Percentiles rank a stretch among this genome's conserved stretches.
Evolutionary conservation across 2,888 invertebrate species (phyloP).

Genomic region (Eremobia ochroleuca): DNA sequence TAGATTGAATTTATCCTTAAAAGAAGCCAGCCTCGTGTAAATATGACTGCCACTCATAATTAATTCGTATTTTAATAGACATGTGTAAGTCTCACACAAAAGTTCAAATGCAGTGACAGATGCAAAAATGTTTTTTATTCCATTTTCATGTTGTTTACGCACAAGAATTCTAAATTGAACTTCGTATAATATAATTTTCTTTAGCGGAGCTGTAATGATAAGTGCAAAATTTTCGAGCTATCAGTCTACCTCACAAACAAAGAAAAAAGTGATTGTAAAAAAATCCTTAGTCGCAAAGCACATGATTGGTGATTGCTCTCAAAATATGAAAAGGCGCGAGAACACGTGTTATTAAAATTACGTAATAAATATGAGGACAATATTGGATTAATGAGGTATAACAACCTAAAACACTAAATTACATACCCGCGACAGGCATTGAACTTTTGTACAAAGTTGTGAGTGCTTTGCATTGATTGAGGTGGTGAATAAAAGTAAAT

Average conservation of each 20-base stretch:
- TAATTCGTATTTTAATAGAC: constrained; percentile 61
- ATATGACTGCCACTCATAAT: constrained; percentile 80
- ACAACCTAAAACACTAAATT: constrained; percentile 3
- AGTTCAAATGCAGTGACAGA: constrained; percentile 79
- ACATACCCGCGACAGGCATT: constrained; percentile 74
- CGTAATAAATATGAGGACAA: constrained; percentile 45
- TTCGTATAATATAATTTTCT: neutral
- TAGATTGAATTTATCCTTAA: constrained; percentile 65
- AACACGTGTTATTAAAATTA: constrained; percentile 33
- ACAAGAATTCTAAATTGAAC: constrained; percentile 10
- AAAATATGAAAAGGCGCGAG: constrained; percentile 6
- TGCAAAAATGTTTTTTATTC: constrained; percentile 29
- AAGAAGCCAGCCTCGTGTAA: constrained; percentile 79
- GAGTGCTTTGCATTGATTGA: constrained; percentile 67
- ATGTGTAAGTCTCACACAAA: constrained; percentile 75
- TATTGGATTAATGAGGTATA: neutral
- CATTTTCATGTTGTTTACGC: constrained; percentile 23
- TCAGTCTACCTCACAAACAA: neutral
- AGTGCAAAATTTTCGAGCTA: neutral
- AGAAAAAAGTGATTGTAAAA: neutral
- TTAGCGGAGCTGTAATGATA: constrained; percentile 9
- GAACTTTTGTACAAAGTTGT: constrained; percentile 89
- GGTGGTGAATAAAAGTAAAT: constrained; percentile 68
- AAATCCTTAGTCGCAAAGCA: neutral
- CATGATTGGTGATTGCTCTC: neutral